Base-by-base conservation (phyloP, 2,888 invertebrate species). In the Craniophora ligustri region DNA sequence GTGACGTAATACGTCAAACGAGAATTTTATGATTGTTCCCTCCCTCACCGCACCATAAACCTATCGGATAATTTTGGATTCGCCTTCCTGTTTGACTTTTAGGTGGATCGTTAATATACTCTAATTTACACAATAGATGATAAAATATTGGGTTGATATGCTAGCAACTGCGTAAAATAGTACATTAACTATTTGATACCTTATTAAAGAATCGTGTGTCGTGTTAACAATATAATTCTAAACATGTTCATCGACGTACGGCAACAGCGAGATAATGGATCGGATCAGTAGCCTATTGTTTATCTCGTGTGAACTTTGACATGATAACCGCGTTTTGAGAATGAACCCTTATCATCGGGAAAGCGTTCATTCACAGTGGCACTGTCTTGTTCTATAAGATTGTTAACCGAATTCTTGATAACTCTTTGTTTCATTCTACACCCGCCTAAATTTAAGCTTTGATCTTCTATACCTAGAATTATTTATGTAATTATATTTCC, bases 221-320 rank as follows among this genome's bases (percentile, higher is more conserved):
- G n/a, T n/a, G n/a, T n/a, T n/a, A n/a, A n/a, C 10, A 8, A 19
- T 19, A 11, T 6, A 45, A 46, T 38, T 42, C 35, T 40, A 36
- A 48, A 46, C 34, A 54, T 39, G 16, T 11, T 11, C 11, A 11
- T 32, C 8, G 47, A 50, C 38, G 39, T 59, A 54, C 59, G 31
- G 56, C 46, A 49, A 57, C 40, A 50, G 44, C 32, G 36, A 61
- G 67, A 61, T 68, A 68, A 42, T 54, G 54, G 48, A 59, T 67
- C 57, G 62, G 72, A 74, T 76, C 71, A 67, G 72, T 68, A 72
- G 62, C 61, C 59, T 58, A 60, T 65, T 67, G 56, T 70, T 88
- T 91, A 90, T 91, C 89, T 70, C 16, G 21, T 47, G 28, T 86
- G 89, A 90, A 86, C 91, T 90, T 88, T 92, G 86, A 81, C 89